These are phyloP conservation scores for Sceloporus undulatus DNA, from an alignment of 2,113 vertebrate genomes.

Conservation along the genomic window DNA sequence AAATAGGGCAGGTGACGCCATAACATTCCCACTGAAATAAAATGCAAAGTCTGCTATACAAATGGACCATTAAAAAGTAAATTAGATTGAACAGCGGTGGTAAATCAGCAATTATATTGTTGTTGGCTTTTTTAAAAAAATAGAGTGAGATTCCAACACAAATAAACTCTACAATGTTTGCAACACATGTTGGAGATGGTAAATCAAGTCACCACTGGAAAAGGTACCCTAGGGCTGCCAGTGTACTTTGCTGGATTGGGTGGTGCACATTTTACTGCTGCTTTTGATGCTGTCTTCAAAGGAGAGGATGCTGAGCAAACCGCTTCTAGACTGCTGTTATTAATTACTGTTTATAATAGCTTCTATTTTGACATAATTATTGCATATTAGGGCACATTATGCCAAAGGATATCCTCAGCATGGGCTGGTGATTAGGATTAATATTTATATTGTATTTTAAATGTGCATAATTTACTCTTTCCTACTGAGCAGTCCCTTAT, in stretches of 20 bases:
- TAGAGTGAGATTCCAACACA: constrained; percentile 55
- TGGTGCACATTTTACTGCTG: constrained; percentile 45
- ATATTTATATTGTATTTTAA: constrained; percentile 72
- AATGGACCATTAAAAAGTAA: constrained; percentile 73
- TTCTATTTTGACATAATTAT: constrained; percentile 64
- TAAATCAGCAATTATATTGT: constrained; percentile 72
- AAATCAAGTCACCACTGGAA: constrained; percentile 36
- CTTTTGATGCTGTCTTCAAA: constrained; percentile 52
- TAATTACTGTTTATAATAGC: constrained; percentile 62
- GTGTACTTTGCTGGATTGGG: constrained; percentile 47
- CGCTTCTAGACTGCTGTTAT: constrained; percentile 52
- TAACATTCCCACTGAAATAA: constrained; percentile 74
- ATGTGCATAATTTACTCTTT: constrained; percentile 61
- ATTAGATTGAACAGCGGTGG: constrained; percentile 73
- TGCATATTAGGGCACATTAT: constrained; percentile 56
- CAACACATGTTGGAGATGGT: constrained; percentile 21
- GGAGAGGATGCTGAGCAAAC: constrained; percentile 50
- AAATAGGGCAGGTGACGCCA: constrained; percentile 69
- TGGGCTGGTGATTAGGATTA: constrained; percentile 68
- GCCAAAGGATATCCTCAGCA: constrained; percentile 65
- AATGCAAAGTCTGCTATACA: constrained; percentile 74
- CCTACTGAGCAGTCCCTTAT: constrained; percentile 58
- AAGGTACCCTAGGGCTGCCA: constrained; percentile 24
- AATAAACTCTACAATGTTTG: constrained; percentile 56
- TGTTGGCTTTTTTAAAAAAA: constrained; percentile 17